phyloP scores from a whole-genome alignment of 2,113 vertebrate species.

The Limnothrissa miodon region DNA sequence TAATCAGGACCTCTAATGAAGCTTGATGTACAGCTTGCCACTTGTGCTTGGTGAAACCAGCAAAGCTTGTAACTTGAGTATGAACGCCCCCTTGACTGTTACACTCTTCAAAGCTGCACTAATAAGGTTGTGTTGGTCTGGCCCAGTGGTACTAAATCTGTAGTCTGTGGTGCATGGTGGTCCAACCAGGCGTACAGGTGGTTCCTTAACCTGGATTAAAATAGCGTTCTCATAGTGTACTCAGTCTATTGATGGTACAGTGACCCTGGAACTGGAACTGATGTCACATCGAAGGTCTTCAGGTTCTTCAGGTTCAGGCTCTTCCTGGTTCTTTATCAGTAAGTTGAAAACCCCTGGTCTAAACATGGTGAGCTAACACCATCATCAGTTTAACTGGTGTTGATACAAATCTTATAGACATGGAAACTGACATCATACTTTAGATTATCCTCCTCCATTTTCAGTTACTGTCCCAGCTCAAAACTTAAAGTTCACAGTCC shows the following conservation, averaged over 20 bases:
- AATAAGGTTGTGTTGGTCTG: neutral
- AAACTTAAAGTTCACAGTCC: too few relatives aligned
- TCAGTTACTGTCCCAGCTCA: neutral
- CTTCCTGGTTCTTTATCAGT: too few relatives aligned
- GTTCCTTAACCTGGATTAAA: too few relatives aligned
- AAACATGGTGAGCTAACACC: neutral
- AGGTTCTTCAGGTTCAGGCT: too few relatives aligned
- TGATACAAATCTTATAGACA: neutral
- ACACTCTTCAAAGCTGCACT: neutral
- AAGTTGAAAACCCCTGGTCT: too few relatives aligned
- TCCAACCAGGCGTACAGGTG: too few relatives aligned
- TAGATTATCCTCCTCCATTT: neutral
- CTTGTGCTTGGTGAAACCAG: neutral
- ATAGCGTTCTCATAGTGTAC: too few relatives aligned
- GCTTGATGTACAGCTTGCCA: constrained; percentile 11
- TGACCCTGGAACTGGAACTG: too few relatives aligned
- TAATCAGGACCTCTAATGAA: neutral
- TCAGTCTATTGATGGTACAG: too few relatives aligned
- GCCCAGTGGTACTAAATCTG: too few relatives aligned
- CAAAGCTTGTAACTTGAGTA: neutral
- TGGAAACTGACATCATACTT: neutral
- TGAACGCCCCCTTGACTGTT: neutral
- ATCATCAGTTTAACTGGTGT: neutral
- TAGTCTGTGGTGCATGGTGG: too few relatives aligned
- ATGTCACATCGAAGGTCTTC: too few relatives aligned